Evolutionary conservation across 2,113 vertebrate genomes (phyloP).

Genomic region (Syngnathus typhle): DNA sequence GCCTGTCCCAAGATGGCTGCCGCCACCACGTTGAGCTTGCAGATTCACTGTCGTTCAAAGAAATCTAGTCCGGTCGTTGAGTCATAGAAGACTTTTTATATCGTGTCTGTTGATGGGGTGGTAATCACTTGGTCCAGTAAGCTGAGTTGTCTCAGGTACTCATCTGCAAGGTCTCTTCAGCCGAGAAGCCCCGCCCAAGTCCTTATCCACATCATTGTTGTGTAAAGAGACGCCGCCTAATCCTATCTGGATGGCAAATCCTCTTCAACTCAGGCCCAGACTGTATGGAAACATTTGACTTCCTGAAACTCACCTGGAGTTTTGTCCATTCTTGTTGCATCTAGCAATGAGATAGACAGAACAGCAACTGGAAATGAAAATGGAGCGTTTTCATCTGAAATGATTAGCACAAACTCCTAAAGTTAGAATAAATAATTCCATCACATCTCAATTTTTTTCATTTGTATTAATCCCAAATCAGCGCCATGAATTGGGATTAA

Average conservation of each 20-base stretch:
- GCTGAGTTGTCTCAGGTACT: conserved; percentile 62
- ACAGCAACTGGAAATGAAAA: not conserved
- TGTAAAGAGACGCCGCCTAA: conserved; percentile 72
- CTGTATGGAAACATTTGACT: conserved; percentile 60
- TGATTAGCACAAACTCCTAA: not conserved
- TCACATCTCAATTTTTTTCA: conserved; percentile 59
- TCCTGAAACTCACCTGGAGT: conserved; percentile 34
- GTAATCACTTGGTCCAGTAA: conserved; percentile 32
- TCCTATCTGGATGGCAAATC: conserved; percentile 71
- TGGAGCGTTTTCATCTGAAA: not conserved
- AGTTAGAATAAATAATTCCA: conserved; percentile 46
- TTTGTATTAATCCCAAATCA: conserved; percentile 70
- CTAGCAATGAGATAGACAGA: not conserved
- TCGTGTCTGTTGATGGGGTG: too few relatives aligned
- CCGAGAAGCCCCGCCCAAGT: conserved; percentile 53
- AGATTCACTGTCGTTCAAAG: not conserved
- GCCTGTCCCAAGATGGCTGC: conserved; percentile 3
- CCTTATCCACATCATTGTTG: conserved; percentile 72
- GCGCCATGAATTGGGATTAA: conserved; percentile 59
- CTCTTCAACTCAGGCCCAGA: conserved; percentile 60
- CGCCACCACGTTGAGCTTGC: not conserved
- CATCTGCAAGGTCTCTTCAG: conserved; percentile 52
- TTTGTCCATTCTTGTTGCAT: conserved; percentile 25
- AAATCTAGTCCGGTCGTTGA: not conserved
- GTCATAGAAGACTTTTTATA: too few relatives aligned